These are phyloP conservation scores for human (Homo sapiens) DNA, from an alignment of 2,113 vertebrate species.

Conservation along the genomic window DNA sequence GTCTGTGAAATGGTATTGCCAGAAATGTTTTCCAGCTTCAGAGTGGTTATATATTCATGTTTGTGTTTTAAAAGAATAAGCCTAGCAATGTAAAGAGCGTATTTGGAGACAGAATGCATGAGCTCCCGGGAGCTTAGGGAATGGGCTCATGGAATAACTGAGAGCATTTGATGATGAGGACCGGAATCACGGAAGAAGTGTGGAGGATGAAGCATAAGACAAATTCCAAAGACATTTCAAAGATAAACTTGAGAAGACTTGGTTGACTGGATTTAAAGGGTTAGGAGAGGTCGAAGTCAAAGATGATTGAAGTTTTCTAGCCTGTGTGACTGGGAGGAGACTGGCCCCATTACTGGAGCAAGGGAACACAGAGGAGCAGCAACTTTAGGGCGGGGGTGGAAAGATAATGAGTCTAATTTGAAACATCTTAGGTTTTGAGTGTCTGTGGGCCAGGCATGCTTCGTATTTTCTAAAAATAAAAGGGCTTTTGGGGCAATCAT, in stretches of 20 bases:
- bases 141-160: not conserved
- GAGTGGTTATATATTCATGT: not conserved
- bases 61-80: not conserved
- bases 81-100: not conserved
- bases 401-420: conserved; percentile 73
- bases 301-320: conserved; percentile 54
- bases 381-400: conserved; percentile 59
- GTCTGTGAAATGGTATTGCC: not conserved
- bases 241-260: conserved; percentile 65
- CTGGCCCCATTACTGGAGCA: conserved; percentile 71
- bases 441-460: conserved; percentile 62
- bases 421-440: conserved; percentile 67
- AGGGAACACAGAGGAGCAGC: conserved; percentile 42
- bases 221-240: conserved; percentile 74
- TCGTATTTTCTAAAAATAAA: conserved; percentile 75
- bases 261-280: conserved; percentile 53
- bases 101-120: not conserved
- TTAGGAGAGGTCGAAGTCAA: conserved; percentile 49
- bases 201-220: conserved; percentile 2
- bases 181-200: not conserved
- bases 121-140: not conserved
- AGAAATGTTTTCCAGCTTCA: not conserved
- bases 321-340: conserved; percentile 61
- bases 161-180: not conserved
- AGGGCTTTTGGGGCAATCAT: conserved; percentile 75